Conservation (phyloP, 2,113 vertebrate genomes). For the Macroglossus sobrinus region DNA sequence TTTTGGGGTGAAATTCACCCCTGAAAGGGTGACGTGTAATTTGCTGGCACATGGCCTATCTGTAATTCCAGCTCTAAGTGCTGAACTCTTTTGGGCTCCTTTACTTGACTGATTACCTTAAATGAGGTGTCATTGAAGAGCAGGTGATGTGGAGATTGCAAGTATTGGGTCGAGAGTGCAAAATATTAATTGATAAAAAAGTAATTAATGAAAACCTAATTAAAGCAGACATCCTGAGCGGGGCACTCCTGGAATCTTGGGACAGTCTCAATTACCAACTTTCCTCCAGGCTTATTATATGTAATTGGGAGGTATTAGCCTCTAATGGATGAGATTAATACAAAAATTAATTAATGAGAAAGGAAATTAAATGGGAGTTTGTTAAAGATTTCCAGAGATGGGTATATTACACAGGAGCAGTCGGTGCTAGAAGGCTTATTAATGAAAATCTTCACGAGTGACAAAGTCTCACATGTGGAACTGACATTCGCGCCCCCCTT, state of each 20-base stretch:
- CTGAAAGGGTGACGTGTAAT: not conserved
- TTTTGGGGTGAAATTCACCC: not conserved
- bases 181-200: constrained; percentile 74
- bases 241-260: constrained; percentile 53
- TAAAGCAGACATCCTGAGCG: constrained; percentile 59
- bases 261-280: constrained; percentile 59
- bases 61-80: not conserved
- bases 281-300: constrained; percentile 60
- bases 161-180: constrained; percentile 31
- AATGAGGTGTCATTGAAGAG: constrained; percentile 58
- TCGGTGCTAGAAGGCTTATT: constrained; percentile 9
- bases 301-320: constrained; percentile 69
- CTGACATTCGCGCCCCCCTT: not conserved
- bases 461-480: not conserved
- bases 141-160: constrained; percentile 28
- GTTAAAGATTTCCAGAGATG: constrained; percentile 51
- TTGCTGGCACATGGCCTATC: not conserved
- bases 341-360: constrained; percentile 76
- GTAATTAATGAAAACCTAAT: constrained; percentile 78
- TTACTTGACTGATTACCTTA: constrained; percentile 57
- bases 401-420: not conserved
- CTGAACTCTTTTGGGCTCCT: not conserved
- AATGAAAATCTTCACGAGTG: constrained; percentile 27
- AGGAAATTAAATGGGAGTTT: constrained; percentile 69
- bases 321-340: constrained; percentile 72